Conservation (phyloP, 1,140 invertebrate species). For the Aphis gossypii region DNA sequence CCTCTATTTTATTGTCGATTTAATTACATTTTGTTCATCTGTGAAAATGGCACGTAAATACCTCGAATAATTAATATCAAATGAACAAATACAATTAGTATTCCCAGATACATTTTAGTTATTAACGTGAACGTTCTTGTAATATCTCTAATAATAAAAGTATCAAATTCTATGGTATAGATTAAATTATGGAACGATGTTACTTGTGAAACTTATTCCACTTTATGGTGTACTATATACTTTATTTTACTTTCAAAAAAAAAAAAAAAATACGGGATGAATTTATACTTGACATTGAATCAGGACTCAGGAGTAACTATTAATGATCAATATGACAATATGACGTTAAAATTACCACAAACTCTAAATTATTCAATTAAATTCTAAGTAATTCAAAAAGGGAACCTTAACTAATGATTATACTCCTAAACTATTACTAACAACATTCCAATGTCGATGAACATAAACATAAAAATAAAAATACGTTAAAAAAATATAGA, state of each 20-base stretch:
- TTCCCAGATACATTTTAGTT: neutral
- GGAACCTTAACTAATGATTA: neutral
- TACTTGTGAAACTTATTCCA: neutral
- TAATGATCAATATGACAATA: neutral
- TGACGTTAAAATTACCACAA: neutral
- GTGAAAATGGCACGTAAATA: neutral
- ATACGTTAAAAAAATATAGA: too few relatives aligned
- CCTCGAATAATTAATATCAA: neutral
- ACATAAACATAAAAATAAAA: neutral
- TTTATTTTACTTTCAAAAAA: neutral
- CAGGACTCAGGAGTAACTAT: neutral
- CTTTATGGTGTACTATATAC: neutral
- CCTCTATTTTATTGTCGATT: neutral
- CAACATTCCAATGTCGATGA: neutral
- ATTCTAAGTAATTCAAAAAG: neutral
- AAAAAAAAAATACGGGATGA: neutral
- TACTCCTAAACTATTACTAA: neutral
- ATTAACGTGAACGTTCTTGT: neutral
- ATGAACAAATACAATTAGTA: neutral
- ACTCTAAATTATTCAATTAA: neutral
- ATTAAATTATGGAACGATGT: neutral
- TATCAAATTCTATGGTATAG: neutral
- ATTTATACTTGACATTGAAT: neutral
- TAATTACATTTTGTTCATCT: slow-evolving; percentile 6
- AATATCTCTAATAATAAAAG: neutral